A percentile compares a stretch with the other conserved stretches of the same genome.
These are phyloP conservation scores for Rhopalosiphum nymphaeae DNA, from an alignment of 2,888 invertebrate species.

Conservation along the genomic window DNA sequence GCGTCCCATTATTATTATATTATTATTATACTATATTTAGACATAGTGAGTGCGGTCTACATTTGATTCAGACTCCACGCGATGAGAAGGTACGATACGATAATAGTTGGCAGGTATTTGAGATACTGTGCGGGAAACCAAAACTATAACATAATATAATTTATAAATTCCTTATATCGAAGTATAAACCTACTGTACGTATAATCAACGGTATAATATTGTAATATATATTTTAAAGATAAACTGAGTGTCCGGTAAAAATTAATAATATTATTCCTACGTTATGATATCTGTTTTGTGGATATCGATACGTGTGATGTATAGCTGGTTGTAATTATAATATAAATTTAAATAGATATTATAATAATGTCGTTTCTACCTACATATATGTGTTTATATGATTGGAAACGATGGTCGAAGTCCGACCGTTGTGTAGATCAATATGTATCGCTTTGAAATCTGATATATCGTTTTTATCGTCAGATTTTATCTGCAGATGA, in stretches of 20 bases:
- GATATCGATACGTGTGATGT: not conserved
- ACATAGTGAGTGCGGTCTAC: not conserved
- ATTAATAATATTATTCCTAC: not conserved
- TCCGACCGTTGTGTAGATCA: not conserved
- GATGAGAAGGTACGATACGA: not conserved
- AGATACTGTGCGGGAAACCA: not conserved
- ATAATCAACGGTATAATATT: not conserved
- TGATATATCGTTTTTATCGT: not conserved
- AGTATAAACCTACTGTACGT: not conserved
- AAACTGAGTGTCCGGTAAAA: not conserved
- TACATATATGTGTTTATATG: not conserved
- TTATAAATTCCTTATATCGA: not conserved
- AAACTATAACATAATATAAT: not conserved
- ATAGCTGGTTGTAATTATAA: not conserved
- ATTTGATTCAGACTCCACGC: not conserved
- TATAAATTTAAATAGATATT: not conserved
- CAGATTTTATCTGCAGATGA: constrained; percentile 2
- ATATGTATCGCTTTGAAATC: not conserved
- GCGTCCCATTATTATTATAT: not conserved
- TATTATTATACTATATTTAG: not conserved
- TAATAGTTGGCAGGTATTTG: not conserved
- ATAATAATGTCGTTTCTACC: not conserved
- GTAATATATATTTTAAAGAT: not conserved
- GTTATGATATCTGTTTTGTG: not conserved
- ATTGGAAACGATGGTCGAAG: not conserved